Percentiles rank a stretch among this genome's conserved stretches.
Evolutionary conservation across 2,888 invertebrate species (phyloP).

Genomic region (Torymus auratus): DNA sequence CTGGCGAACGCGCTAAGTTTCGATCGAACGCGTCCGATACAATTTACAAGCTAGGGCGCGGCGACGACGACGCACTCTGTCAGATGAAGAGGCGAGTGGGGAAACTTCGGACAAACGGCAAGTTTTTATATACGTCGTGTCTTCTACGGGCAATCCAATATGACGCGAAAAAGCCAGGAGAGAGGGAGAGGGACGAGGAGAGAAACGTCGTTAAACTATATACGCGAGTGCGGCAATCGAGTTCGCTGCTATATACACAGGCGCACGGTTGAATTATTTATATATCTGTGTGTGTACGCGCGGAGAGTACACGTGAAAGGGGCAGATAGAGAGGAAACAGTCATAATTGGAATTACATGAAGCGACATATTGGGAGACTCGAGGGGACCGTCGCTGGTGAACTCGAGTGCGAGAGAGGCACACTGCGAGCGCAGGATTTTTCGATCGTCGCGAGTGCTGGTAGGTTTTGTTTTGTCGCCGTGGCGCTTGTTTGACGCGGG

Average conservation of each 20-base stretch:
- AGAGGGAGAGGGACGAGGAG: too few species aligned
- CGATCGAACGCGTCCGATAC: slow-evolving; percentile 62
- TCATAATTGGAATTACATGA: slow-evolving; percentile 53
- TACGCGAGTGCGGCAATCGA: slow-evolving; percentile 26
- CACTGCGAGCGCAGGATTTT: too few species aligned
- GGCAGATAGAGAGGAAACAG: slow-evolving; percentile 30
- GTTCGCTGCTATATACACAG: slow-evolving; percentile 26
- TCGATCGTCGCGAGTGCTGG: too few species aligned
- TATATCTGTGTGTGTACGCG: not conserved
- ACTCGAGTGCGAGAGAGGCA: too few species aligned
- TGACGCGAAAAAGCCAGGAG: not conserved
- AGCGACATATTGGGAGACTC: slow-evolving; percentile 37
- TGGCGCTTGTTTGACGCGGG: too few species aligned
- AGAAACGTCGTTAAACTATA: slow-evolving; percentile 40
- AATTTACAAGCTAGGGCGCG: slow-evolving; percentile 65
- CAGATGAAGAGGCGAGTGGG: slow-evolving; percentile 11
- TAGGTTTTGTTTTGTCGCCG: too few species aligned
- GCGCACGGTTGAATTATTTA: slow-evolving; percentile 38
- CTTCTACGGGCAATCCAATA: slow-evolving; percentile 11
- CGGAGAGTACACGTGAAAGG: not conserved
- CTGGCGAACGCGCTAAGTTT: too few species aligned
- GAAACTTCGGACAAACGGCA: not conserved
- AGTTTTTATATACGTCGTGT: slow-evolving; percentile 32
- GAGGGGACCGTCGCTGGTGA: too few species aligned
- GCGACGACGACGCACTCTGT: slow-evolving; percentile 24